These are phyloP conservation scores for Zaprionus taronus DNA, from an alignment of 1,140 invertebrate genomes.

Conservation along the genomic window DNA sequence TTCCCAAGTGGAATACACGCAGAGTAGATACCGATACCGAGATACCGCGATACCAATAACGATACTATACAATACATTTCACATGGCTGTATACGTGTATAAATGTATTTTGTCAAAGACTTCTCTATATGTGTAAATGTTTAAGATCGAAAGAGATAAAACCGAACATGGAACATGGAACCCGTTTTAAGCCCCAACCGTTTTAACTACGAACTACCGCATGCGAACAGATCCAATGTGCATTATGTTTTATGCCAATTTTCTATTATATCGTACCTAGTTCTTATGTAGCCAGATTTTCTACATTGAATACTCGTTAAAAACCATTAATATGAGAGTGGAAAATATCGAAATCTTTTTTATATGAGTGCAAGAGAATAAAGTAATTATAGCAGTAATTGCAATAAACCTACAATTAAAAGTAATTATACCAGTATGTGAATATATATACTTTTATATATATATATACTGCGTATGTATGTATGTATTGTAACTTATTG, in stretches of 20 bases:
- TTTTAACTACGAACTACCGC: conserved; percentile 44
- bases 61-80: conserved; percentile 49
- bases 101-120: conserved; percentile 78
- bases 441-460: conserved; percentile 8
- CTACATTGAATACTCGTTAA: conserved; percentile 63
- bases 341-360: conserved; percentile 29
- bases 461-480: conserved; percentile 6
- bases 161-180: conserved; percentile 19
- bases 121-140: conserved; percentile 77
- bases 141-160: conserved; percentile 37
- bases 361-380: conserved; percentile 42
- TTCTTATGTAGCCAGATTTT: conserved; percentile 58
- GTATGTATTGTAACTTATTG: conserved; percentile 63
- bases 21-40: conserved; percentile 14
- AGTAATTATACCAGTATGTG: conserved; percentile 16
- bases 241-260: conserved; percentile 66
- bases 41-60: background rate
- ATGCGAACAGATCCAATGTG: conserved; percentile 29
- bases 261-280: conserved; percentile 35
- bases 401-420: conserved; percentile 19
- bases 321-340: background rate
- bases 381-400: conserved; percentile 32
- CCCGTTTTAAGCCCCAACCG: conserved; percentile 54
- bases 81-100: conserved; percentile 68
- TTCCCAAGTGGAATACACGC: conserved; percentile 53